These are phyloP conservation scores for Odontophorus gujanensis DNA, from an alignment of 2,113 vertebrate genomes.

Conservation along the genomic window DNA sequence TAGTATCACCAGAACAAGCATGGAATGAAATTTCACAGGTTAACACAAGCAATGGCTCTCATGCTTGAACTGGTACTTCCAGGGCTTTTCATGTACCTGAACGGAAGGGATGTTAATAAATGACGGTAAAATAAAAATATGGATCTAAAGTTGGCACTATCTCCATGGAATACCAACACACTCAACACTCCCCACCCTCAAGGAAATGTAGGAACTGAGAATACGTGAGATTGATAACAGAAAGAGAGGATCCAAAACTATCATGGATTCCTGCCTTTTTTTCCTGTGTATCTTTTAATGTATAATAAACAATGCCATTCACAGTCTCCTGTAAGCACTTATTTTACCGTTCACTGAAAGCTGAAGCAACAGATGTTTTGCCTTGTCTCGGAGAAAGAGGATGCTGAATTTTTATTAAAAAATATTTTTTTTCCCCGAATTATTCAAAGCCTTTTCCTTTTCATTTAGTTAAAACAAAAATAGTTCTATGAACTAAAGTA, in stretches of 20 bases:
- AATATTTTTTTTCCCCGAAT: neutral
- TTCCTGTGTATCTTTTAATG: neutral
- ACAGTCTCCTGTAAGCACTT: neutral
- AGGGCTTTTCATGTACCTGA: neutral
- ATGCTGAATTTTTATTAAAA: neutral
- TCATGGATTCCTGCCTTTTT: neutral
- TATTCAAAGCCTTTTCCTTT: neutral
- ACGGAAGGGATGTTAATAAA: neutral
- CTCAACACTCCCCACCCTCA: no score
- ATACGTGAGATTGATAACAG: neutral
- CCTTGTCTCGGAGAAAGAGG: neutral
- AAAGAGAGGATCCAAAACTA: neutral
- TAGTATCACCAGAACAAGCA: neutral
- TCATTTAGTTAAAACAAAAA: neutral
- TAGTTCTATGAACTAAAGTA: neutral
- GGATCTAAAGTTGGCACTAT: neutral
- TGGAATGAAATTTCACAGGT: neutral
- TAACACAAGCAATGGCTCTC: neutral
- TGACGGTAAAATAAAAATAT: neutral
- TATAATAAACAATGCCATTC: neutral
- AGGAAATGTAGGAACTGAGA: neutral
- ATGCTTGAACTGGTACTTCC: neutral
- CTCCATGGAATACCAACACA: neutral
- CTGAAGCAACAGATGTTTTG: conserved; percentile 21
- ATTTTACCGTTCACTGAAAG: neutral